Conservation (phyloP, 2,113 vertebrate species). For the Tympanuchus pallidicinctus region DNA sequence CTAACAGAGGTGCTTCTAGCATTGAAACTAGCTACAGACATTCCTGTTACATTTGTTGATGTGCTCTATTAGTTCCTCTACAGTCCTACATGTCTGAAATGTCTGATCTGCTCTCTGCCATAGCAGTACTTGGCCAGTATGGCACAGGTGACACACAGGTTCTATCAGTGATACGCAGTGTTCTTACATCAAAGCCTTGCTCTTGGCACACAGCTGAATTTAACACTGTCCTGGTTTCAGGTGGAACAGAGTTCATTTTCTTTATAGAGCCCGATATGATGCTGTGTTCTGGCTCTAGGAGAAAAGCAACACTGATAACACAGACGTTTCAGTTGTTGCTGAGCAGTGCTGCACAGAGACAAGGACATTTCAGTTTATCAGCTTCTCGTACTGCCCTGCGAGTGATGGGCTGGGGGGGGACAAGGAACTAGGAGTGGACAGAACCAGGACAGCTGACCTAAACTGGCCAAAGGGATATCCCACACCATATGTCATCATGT, state of each 20-base stretch:
- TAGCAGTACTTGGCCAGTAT: not conserved
- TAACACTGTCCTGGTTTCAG: too few relatives aligned
- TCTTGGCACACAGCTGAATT: not conserved
- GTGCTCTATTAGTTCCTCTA: not conserved
- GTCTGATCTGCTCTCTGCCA: not conserved
- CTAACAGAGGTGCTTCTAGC: not conserved
- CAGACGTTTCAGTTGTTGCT: not conserved
- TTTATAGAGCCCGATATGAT: not conserved
- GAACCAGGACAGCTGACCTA: not conserved
- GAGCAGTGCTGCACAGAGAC: not conserved
- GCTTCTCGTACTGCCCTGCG: not conserved
- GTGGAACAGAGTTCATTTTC: not conserved
- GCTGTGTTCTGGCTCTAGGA: not conserved
- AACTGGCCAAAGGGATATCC: not conserved
- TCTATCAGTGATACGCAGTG: not conserved
- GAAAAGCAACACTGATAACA: not conserved
- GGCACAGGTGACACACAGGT: not conserved
- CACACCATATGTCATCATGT: too few relatives aligned
- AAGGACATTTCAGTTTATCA: not conserved
- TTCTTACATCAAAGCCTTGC: not conserved
- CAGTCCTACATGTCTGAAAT: accelerated
- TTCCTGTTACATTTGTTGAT: not conserved
- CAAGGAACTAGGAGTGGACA: not conserved
- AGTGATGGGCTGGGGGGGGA: not conserved
- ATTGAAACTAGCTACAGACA: not conserved